These are phyloP conservation scores for Cavia porcellus DNA, from an alignment of 2,113 vertebrate species.

Conservation along the genomic window DNA sequence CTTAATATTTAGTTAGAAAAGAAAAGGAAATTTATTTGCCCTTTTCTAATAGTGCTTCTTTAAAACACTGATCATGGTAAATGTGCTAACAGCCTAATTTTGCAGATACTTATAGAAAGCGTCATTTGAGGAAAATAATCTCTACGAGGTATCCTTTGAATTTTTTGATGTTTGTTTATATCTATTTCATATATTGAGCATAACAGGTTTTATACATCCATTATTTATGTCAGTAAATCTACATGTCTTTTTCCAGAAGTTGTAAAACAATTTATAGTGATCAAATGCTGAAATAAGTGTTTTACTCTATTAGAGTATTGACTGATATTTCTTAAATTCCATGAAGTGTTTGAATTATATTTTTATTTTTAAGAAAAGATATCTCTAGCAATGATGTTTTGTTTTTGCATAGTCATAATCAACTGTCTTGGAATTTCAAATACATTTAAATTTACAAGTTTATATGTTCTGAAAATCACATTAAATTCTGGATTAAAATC, in stretches of 20 bases:
- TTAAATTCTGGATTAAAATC: neutral
- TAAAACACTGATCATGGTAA: conserved; percentile 25
- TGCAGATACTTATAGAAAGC: conserved; percentile 54
- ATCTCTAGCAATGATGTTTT: neutral
- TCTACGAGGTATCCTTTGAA: conserved; percentile 67
- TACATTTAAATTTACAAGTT: neutral
- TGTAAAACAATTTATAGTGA: conserved; percentile 77
- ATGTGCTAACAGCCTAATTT: conserved; percentile 67
- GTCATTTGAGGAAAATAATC: conserved; percentile 73
- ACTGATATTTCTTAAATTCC: conserved; percentile 65
- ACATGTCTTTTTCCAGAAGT: conserved; percentile 38
- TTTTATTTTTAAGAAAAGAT: conserved; percentile 23
- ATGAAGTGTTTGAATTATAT: neutral
- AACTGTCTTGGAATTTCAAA: neutral
- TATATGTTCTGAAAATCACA: neutral
- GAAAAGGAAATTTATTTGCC: conserved; percentile 67
- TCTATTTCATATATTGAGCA: conserved; percentile 50
- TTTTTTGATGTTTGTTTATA: conserved; percentile 72
- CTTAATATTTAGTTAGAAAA: conserved; percentile 81
- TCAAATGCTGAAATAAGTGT: conserved; percentile 63
- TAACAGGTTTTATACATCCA: conserved; percentile 73
- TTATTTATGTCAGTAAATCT: conserved; percentile 67
- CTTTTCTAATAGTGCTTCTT: conserved; percentile 72
- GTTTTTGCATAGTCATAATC: neutral
- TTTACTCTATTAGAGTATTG: conserved; percentile 67